phyloP scores from a whole-genome alignment of 2,888 invertebrate genomes.

The Saturnia japonica region DNA sequence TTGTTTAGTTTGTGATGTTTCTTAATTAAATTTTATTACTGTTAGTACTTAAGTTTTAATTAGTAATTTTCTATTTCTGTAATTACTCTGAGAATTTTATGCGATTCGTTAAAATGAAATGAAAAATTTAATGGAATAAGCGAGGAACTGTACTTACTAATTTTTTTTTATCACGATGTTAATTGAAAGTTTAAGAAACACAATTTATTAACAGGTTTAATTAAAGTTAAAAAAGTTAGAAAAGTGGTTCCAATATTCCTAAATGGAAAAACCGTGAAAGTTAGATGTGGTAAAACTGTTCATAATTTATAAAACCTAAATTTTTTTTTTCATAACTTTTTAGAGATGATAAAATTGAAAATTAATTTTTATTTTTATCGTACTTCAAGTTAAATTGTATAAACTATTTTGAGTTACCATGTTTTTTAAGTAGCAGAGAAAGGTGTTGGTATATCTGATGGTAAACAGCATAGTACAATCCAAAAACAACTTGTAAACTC shows the following conservation, averaged over 20 bases:
- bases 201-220: background rate
- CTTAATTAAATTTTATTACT: background rate
- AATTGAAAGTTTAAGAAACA: background rate
- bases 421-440: background rate
- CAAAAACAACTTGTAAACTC: background rate
- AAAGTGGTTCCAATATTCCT: background rate
- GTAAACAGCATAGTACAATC: no score
- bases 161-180: background rate
- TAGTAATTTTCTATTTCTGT: background rate
- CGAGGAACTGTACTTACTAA: no score
- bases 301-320: constrained; percentile 1
- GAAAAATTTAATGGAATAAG: background rate
- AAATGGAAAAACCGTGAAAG: background rate
- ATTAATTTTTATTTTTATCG: background rate
- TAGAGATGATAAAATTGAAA: background rate
- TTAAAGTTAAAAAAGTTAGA: background rate
- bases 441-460: no score
- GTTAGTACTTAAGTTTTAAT: background rate
- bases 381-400: background rate
- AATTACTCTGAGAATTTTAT: background rate
- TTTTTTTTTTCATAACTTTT: background rate
- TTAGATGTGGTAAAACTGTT: background rate
- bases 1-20: constrained; percentile 13
- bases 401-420: background rate
- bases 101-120: background rate